Base-by-base conservation (phyloP, 2,888 invertebrate genomes). In the Morinoia aosen region DNA sequence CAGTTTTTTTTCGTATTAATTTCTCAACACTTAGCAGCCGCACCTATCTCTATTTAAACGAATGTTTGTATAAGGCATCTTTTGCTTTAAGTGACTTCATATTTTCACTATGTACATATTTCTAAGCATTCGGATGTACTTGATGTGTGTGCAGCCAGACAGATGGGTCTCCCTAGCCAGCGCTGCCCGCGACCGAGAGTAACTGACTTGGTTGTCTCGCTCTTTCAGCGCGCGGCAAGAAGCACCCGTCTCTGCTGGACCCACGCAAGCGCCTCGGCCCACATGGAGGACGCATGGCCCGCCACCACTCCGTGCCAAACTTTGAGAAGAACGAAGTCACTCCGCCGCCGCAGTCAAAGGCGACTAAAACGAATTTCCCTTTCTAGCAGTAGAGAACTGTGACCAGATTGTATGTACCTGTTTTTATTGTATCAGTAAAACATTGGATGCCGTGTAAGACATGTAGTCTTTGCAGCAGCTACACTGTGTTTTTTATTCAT, bases 231-330 rank as follows among this genome's bases (percentile, higher is more conserved):
- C 76, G 94, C 48, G 96, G 94, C 76, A 95, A 93, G 64, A 95
- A 93, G 57, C 91, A 88, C 7, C 56, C 40, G 56, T 0, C 95
- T 48, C 91, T 96, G 58, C 40, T 94, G 76, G 96, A 96, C 94
- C 96, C 96, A 0, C 76, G 96, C 0, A 48, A 93, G 56, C 39
- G 48, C 48, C 56, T 39, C 25, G 94, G 57, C 61, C 48, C 57
- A 48, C 48, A 40, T 25, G 91, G 91, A 19, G 91, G 56, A 3
- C 76, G 94, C 25, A 88, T 95, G 40, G 39, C 33, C 33, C 39
- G 96, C 40, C 88, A 57, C 33, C 96, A 95, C 95, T 96, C 96
- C 7, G 96, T 96, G 96, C 96, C 96, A 14, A 96, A 96, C 95
- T 96, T 95, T 95, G 94, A 88, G 64, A 96, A 96, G 93, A 95